Percentiles rank a stretch among this genome's conserved stretches.
These are phyloP conservation scores for Cardinalis cardinalis DNA, from an alignment of 2,113 vertebrate genomes.

Conservation along the genomic window DNA sequence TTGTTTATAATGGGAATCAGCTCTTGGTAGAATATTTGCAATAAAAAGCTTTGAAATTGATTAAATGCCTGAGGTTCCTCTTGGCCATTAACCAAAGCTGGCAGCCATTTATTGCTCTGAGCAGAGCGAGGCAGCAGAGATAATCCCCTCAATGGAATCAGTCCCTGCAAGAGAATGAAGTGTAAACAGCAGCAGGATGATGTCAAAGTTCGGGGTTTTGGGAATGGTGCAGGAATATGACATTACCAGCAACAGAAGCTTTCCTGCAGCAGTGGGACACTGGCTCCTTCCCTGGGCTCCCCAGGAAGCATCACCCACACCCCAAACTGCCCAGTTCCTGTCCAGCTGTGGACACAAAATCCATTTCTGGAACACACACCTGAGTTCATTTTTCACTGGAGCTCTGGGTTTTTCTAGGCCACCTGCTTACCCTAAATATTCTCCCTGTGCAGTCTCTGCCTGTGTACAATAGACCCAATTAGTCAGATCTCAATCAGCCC, in stretches of 20 bases:
- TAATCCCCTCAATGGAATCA: conserved; percentile 25
- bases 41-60: conserved; percentile 44
- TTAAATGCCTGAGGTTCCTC: conserved; percentile 42
- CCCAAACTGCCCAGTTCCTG: fast-evolving
- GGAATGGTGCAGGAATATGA: not conserved
- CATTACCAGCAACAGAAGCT: not conserved
- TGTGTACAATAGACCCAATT: not conserved
- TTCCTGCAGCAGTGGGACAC: fast-evolving
- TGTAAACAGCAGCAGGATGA: not conserved
- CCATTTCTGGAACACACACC: not conserved
- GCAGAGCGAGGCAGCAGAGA: conserved; percentile 19
- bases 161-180: not conserved
- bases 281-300: not conserved
- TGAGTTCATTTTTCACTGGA: not conserved
- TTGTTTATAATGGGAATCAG: conserved; percentile 22
- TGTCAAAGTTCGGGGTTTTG: not conserved
- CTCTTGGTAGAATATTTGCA: conserved; percentile 28
- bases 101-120: conserved; percentile 48
- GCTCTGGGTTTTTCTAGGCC: not conserved
- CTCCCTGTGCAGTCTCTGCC: not conserved
- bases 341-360: fast-evolving
- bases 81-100: conserved; percentile 53
- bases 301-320: not conserved
- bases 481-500: not conserved
- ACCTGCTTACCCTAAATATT: not conserved